Conservation (phyloP, 2,888 invertebrate genomes). For the Acleris sparsana region DNA sequence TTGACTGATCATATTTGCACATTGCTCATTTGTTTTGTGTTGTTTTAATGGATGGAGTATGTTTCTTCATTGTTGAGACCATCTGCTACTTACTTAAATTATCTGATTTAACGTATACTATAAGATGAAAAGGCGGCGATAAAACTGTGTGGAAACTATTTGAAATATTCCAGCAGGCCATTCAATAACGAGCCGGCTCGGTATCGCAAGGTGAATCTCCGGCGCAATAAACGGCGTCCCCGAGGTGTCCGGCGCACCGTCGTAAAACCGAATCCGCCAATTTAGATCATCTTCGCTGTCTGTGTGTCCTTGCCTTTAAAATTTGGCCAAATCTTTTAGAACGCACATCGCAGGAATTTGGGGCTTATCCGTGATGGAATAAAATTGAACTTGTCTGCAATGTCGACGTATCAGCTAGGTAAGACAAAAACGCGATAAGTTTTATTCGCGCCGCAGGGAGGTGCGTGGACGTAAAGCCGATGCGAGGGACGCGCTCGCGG, state of each 20-base stretch:
- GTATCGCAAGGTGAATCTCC: conserved; percentile 40
- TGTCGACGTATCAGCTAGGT: conserved; percentile 48
- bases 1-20: conserved; percentile 36
- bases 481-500: conserved; percentile 29
- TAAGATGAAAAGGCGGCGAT: too few relatives aligned
- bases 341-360: conserved; percentile 24
- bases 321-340: conserved; percentile 41
- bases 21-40: conserved; percentile 32
- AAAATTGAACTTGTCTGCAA: conserved; percentile 22
- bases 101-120: too few relatives aligned
- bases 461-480: conserved; percentile 39
- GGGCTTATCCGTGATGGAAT: conserved; percentile 39
- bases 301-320: conserved; percentile 51
- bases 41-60: conserved; percentile 8
- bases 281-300: conserved; percentile 74
- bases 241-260: conserved; percentile 47
- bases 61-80: conserved; percentile 3
- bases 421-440: conserved; percentile 65
- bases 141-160: background rate
- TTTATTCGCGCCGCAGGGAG: conserved; percentile 61
- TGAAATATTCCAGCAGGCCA: conserved; percentile 15
- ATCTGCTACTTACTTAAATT: too few relatives aligned
- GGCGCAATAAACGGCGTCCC: conserved; percentile 38
- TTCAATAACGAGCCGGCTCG: conserved; percentile 12
- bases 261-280: conserved; percentile 69